Conservation (phyloP, 2,797 vertebrate species). For the Tokudaia tokunoshimensis region DNA sequence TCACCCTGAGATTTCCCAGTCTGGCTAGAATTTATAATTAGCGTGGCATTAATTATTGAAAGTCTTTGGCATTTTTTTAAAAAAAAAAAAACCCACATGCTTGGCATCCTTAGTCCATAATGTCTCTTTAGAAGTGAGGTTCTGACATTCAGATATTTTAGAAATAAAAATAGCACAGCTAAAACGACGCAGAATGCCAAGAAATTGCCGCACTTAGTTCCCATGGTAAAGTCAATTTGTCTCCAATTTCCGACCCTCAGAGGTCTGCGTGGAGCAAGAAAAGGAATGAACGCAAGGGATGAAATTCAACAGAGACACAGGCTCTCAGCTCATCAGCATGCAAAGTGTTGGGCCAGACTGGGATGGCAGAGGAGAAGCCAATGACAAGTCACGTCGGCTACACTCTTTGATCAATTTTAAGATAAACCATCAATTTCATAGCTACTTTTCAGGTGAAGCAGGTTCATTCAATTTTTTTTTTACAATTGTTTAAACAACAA, state of each 20-base stretch:
- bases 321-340: background rate
- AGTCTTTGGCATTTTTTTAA: slow-evolving; percentile 41
- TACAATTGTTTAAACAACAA: background rate
- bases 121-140: slow-evolving; percentile 59
- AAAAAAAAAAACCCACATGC: slow-evolving; percentile 5
- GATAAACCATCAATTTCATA: background rate
- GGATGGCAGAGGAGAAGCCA: background rate
- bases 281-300: background rate
- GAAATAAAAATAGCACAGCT: slow-evolving; percentile 72
- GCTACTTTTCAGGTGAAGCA: background rate
- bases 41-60: slow-evolving; percentile 68
- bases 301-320: background rate
- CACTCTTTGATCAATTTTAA: background rate
- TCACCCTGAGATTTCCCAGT: slow-evolving; percentile 54
- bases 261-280: background rate
- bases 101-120: slow-evolving; percentile 66
- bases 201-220: slow-evolving; percentile 50
- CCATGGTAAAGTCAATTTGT: slow-evolving; percentile 63
- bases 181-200: slow-evolving; percentile 48
- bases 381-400: background rate
- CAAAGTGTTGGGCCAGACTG: no score
- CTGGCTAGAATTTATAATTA: slow-evolving; percentile 71
- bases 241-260: slow-evolving; percentile 4
- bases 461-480: background rate
- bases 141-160: slow-evolving; percentile 69